Evolutionary conservation across 2,888 invertebrate species (phyloP).

Genomic region (Colostygia pectinataria): DNA sequence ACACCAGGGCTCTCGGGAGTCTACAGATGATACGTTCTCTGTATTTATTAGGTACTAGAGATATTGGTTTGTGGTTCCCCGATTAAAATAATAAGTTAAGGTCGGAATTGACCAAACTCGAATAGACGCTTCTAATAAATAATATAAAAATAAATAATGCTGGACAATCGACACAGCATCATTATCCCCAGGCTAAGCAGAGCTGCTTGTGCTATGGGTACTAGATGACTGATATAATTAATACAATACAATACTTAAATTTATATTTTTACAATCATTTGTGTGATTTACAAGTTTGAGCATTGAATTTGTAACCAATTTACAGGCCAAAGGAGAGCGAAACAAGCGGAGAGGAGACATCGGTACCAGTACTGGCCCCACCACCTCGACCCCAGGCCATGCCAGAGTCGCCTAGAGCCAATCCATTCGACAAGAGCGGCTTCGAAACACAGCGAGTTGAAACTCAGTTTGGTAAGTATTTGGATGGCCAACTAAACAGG

Average conservation of each 20-base stretch:
- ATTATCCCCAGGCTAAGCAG: no score
- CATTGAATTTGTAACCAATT: not conserved
- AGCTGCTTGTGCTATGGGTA: no score
- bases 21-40: constrained; percentile 90
- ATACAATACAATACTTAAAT: not conserved
- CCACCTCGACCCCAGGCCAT: constrained; percentile 83
- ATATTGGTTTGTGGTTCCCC: no score
- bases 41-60: constrained; percentile 90
- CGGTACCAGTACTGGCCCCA: constrained; percentile 88
- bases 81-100: no score
- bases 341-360: constrained; percentile 40
- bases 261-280: not conserved
- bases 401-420: constrained; percentile 85
- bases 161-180: no score
- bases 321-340: constrained; percentile 81
- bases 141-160: no score
- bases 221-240: no score
- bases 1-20: constrained; percentile 88
- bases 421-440: constrained; percentile 89
- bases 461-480: constrained; percentile 38
- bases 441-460: constrained; percentile 59
- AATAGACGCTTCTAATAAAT: no score
- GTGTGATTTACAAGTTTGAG: no score
- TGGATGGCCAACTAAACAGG: no score
- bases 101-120: no score